Evolutionary conservation across 2,113 vertebrate species (phyloP).

Genomic region (Chaetodon trifascialis): DNA sequence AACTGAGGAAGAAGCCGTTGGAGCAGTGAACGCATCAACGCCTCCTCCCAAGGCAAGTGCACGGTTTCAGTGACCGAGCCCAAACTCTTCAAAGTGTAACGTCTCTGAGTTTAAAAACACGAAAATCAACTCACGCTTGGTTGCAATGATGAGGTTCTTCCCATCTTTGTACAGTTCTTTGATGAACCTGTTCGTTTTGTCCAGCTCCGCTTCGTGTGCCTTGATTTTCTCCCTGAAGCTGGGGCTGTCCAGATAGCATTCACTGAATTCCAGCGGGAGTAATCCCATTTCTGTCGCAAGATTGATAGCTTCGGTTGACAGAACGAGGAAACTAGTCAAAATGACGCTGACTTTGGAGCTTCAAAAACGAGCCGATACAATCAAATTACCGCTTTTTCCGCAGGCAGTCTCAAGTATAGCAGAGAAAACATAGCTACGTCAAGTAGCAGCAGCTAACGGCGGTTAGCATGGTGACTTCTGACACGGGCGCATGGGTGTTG

Average conservation of each 20-base stretch:
- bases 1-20: not conserved
- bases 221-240: slow-evolving; percentile 93
- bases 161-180: slow-evolving; percentile 98
- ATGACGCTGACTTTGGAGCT: not conserved
- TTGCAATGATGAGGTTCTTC: slow-evolving; percentile 96
- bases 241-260: slow-evolving; percentile 97
- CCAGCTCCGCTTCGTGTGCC: slow-evolving; percentile 95
- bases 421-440: slow-evolving; percentile 56
- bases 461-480: slow-evolving; percentile 69
- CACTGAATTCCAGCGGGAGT: slow-evolving; percentile 97
- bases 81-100: not conserved
- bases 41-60: not conserved
- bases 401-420: slow-evolving; percentile 16
- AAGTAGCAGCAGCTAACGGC: slow-evolving; percentile 60
- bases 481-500: slow-evolving; percentile 56
- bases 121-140: slow-evolving; percentile 89
- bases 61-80: not conserved
- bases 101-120: not conserved
- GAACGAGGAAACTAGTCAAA: slow-evolving; percentile 14
- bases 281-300: slow-evolving; percentile 89
- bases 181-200: slow-evolving; percentile 97
- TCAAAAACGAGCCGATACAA: not conserved
- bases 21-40: not conserved
- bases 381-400: not conserved
- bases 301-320: slow-evolving; percentile 23